phyloP scores from a whole-genome alignment of 2,888 invertebrate genomes.

The Nemoura dubitans region DNA sequence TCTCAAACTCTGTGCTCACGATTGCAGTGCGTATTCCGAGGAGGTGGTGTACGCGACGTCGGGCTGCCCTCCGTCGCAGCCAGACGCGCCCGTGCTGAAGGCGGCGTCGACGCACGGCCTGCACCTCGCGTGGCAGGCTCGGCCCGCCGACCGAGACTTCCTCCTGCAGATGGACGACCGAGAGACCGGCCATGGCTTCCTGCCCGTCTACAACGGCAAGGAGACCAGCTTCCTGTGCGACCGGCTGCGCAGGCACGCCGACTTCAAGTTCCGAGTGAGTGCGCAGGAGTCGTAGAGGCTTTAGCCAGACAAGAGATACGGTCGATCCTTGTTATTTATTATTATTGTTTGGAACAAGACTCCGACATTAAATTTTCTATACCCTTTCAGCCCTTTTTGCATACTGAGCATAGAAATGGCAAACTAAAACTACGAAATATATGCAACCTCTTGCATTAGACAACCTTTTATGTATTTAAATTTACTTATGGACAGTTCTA shows the following conservation, averaged over 20 bases:
- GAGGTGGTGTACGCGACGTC: slow-evolving; percentile 76
- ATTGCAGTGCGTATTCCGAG: slow-evolving; percentile 72
- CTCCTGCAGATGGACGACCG: slow-evolving; percentile 82
- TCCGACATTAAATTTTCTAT: no score
- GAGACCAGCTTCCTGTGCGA: slow-evolving; percentile 74
- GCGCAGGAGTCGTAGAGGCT: neutral
- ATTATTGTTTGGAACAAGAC: no score
- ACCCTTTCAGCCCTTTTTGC: no score
- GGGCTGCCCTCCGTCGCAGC: slow-evolving; percentile 82
- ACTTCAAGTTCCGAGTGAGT: slow-evolving; percentile 76
- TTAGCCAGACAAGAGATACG: no score
- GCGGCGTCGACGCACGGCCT: slow-evolving; percentile 71
- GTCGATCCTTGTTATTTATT: no score
- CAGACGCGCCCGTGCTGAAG: slow-evolving; percentile 76
- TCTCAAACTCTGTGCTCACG: no score
- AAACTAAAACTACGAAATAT: no score
- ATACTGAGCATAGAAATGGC: no score
- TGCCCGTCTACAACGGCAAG: slow-evolving; percentile 81
- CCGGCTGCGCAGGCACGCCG: slow-evolving; percentile 76
- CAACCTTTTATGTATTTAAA: no score
- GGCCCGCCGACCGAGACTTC: slow-evolving; percentile 82
- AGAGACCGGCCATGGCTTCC: slow-evolving; percentile 77
- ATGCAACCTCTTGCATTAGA: no score
- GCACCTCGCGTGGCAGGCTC: slow-evolving; percentile 76
- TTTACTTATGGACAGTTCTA: no score